Percentiles rank a stretch among this genome's conserved stretches.
phyloP scores from a whole-genome alignment of 2,113 vertebrate genomes.

The Noctilio leporinus region DNA sequence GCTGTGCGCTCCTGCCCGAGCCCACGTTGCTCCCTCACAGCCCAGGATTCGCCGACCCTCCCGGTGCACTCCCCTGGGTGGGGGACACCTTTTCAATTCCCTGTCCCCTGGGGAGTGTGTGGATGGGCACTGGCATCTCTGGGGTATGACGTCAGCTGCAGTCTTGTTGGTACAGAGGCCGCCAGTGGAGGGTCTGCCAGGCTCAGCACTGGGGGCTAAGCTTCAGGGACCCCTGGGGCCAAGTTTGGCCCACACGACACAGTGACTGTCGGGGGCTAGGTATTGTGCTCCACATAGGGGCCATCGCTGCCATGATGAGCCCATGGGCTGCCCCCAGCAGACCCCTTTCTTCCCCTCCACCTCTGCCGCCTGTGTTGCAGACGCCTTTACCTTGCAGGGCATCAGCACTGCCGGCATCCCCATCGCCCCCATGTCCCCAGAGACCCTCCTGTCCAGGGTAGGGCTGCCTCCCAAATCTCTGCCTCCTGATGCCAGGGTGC shows the following conservation, averaged over 20 bases:
- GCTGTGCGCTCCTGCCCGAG: too few relatives aligned
- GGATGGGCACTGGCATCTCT: not conserved
- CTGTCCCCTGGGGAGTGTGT: not conserved
- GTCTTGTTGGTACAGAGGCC: accelerated
- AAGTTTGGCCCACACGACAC: not conserved
- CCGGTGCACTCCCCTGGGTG: not conserved
- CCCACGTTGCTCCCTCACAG: accelerated
- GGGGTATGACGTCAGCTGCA: accelerated
- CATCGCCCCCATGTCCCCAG: accelerated
- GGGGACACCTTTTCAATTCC: too few relatives aligned
- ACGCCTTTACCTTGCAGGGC: accelerated
- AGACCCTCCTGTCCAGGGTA: not conserved
- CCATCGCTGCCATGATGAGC: accelerated
- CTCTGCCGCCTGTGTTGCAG: accelerated
- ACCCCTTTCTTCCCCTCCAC: accelerated
- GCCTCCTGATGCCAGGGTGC: not conserved
- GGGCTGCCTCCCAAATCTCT: not conserved
- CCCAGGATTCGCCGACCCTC: accelerated
- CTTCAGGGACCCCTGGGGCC: too few relatives aligned
- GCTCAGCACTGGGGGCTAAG: accelerated
- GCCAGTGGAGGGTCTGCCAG: too few relatives aligned
- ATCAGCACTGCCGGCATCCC: too few relatives aligned
- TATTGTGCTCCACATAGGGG: accelerated
- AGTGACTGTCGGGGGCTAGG: too few relatives aligned
- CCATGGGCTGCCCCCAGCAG: accelerated